Base-by-base conservation (phyloP, 2,888 invertebrate genomes). In the Arctia plantaginis region DNA sequence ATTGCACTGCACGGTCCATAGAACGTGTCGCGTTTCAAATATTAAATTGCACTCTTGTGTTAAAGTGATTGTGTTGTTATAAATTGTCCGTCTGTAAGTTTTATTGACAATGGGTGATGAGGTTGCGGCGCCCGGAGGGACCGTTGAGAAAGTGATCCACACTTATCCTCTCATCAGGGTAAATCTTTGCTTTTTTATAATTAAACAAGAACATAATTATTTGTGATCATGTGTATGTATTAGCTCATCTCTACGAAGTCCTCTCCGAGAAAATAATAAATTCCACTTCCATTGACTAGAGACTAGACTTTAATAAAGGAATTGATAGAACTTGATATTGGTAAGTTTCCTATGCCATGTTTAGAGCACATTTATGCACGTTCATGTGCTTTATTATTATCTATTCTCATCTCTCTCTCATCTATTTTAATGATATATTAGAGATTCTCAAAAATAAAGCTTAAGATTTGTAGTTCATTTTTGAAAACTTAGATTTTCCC, bases 151-250 rank as follows among this genome's bases (percentile, higher is more conserved):
- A 95, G 96, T 97, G 72, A 93, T 98, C 75, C 98, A 98, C 87
- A 98, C 97, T 4, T 98, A 98, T 96, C 98, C 98, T 59, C 93
- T 98, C 74, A 97, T 98, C 78, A 96, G 98, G 96, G 98, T 98
- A 95, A 94, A 96, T 91, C 66, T 55, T 41, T 55, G n/a, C 35
- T 62, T 66, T 75, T 39, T 27, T n/a, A n/a, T n/a, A n/a, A n/a
- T n/a, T n/a, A n/a, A n/a, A n/a, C n/a, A n/a, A n/a, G n/a, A n/a
- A n/a, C n/a, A 7, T 7, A 39, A 66, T 39, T 30, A 27, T 41
- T 66, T 41, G 66, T 66, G 27, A 55, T 27, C 27, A 44, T 41
- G 44, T 67, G 30, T 44, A 30, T 1, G 2, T 10, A 44, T 67
- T 44, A 41, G 18, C 8, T 66, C 18, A 66, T 18, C 27, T 41